These are phyloP conservation scores for Simalia tracyae DNA, from an alignment of 2,797 vertebrate species.

Conservation along the genomic window DNA sequence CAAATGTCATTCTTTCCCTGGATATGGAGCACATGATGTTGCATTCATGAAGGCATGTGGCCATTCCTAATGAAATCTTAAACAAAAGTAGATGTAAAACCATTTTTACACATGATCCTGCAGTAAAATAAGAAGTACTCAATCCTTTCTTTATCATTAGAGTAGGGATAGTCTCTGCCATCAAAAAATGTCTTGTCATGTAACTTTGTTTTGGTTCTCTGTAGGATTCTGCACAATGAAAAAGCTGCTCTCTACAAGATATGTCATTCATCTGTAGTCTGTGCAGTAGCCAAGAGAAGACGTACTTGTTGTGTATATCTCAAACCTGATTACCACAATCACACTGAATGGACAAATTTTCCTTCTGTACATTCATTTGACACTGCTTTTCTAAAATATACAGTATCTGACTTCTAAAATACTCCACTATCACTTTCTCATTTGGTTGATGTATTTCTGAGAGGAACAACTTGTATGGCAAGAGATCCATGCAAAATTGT, in stretches of 20 bases:
- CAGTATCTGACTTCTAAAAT: slow-evolving; percentile 14
- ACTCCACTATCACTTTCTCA: background rate
- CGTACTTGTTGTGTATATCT: slow-evolving; percentile 33
- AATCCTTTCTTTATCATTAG: slow-evolving; percentile 37
- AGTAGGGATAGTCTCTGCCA: slow-evolving; percentile 17
- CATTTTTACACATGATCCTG: background rate
- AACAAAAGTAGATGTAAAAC: background rate
- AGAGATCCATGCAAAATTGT: background rate
- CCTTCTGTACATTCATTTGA: background rate
- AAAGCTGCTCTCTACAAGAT: slow-evolving; percentile 34
- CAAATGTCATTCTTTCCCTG: background rate
- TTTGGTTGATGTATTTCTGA: background rate
- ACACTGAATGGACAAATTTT: slow-evolving; percentile 4
- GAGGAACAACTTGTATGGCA: background rate
- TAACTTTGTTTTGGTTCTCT: slow-evolving; percentile 35
- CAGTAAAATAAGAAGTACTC: background rate
- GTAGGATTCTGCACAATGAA: slow-evolving; percentile 1
- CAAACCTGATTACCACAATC: slow-evolving; percentile 29
- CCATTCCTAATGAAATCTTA: background rate
- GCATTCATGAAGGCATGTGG: background rate
- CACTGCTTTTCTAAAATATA: slow-evolving; percentile 21
- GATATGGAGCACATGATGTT: background rate
- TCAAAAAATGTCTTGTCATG: slow-evolving; percentile 43
- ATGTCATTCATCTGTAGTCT: slow-evolving; percentile 43
- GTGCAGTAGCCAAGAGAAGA: slow-evolving; percentile 21